phyloP scores from a whole-genome alignment of 2,888 invertebrate species.

The Synanthedon andrenaeformis region DNA sequence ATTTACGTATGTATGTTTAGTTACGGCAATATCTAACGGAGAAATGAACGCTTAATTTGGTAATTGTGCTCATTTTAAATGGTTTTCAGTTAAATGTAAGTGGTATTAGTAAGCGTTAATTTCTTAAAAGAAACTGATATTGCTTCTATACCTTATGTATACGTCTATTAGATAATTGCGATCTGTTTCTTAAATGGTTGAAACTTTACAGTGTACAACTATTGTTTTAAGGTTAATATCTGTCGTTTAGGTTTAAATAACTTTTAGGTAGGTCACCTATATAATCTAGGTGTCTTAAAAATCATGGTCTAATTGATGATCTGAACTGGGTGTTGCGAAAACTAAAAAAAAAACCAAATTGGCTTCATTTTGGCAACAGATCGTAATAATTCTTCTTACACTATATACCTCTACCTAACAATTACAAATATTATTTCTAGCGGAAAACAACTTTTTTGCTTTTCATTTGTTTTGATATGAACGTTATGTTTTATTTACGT shows the following conservation, averaged over 20 bases:
- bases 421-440: constrained; percentile 30
- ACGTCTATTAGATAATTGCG: constrained; percentile 52
- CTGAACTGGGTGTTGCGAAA: constrained; percentile 65
- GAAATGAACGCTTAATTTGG: no score
- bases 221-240: no score
- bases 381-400: constrained; percentile 47
- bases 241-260: not conserved
- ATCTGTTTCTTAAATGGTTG: constrained; percentile 67
- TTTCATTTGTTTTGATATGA: constrained; percentile 54
- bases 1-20: constrained; percentile 24
- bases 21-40: no score
- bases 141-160: constrained; percentile 10
- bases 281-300: constrained; percentile 9
- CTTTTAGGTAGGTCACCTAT: not conserved
- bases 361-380: constrained; percentile 70
- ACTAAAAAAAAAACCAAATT: constrained; percentile 24
- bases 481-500: constrained; percentile 44
- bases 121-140: no score
- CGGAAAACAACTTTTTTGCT: constrained; percentile 35
- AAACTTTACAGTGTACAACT: not conserved
- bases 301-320: constrained; percentile 35
- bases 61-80: no score
- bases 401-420: constrained; percentile 22
- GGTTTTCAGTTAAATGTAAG: no score
- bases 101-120: no score